Base-by-base conservation (phyloP, 2,797 vertebrate genomes). In the Sebastes diploproa region DNA sequence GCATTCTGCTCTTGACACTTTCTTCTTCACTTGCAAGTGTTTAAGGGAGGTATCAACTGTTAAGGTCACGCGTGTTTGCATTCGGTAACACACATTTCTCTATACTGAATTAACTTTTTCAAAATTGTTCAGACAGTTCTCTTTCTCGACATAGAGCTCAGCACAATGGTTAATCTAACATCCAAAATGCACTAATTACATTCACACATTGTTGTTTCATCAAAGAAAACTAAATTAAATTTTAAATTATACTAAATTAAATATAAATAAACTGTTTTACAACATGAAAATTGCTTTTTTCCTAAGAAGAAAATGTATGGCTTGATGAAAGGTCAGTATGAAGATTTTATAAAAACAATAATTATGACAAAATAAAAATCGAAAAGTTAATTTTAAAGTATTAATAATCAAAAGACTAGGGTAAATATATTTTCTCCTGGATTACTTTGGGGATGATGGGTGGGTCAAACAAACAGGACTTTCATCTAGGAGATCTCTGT, bases 1-100 rank as follows among this genome's bases (percentile, higher is more conserved):
- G 84, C 74, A 30, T 89, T 81, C 83, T 89, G 36, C 46, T 93
- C 62, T 38, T 58, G 25, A 54, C 18, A 6, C 64, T 56, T 59
- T 74, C 74, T 22, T 54, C 20, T 54, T n/a, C 20, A 54, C 50
- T 22, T 22, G 8, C 20, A 2, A 54, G 50, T 54, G 50, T 52
- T 52, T 52, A n/a, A 46, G 42, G 42, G 42, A 0, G 46, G 46
- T 50, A 20, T 50, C 7, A 2, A 50, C 46, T 50, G 46, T 50
- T 50, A 20, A 50, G 46, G 18, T 50, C 18, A 50, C 46, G 0
- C 16, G 18, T 50, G 18, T 50, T 50, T 50, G 46, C 46, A 50
- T 50, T 36, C 42, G 16, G 42, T 46, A 46, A 18, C 16, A 18
- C 16, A 18, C 42, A 8, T 46, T 46, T 46, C 42, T 46, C 42